phyloP scores from a whole-genome alignment of 2,888 invertebrate species.

The Hofmannophila pseudospretella region DNA sequence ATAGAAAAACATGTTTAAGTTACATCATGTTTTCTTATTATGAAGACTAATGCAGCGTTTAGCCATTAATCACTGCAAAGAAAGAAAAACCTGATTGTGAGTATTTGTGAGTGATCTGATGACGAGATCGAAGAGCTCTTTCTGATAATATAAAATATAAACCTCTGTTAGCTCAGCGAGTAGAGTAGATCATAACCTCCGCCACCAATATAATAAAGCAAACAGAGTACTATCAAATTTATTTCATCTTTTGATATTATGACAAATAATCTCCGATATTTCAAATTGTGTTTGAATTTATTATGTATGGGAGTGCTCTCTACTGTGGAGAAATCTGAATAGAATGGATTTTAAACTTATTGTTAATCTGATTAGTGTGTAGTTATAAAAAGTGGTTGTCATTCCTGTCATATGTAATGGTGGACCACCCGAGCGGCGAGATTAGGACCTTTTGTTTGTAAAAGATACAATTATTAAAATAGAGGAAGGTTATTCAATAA shows the following conservation, averaged over 20 bases:
- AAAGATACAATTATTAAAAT: neutral
- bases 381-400: conserved; percentile 42
- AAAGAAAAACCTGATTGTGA: too few relatives aligned
- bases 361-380: conserved; percentile 45
- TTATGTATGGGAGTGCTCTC: conserved; percentile 1
- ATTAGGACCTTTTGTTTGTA: conserved; percentile 30
- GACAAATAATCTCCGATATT: neutral
- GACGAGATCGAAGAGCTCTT: too few relatives aligned
- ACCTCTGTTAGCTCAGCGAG: too few relatives aligned
- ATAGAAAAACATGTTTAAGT: too few relatives aligned
- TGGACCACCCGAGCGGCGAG: conserved; percentile 39
- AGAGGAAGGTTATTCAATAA: neutral
- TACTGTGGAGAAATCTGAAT: conserved; percentile 7
- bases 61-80: too few relatives aligned
- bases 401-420: conserved; percentile 33
- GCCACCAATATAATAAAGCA: too few relatives aligned
- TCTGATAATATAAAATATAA: too few relatives aligned
- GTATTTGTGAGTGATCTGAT: too few relatives aligned
- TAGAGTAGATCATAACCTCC: too few relatives aligned
- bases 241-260: neutral
- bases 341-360: conserved; percentile 37
- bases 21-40: too few relatives aligned
- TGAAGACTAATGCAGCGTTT: too few relatives aligned
- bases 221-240: too few relatives aligned
- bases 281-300: neutral